Evolutionary conservation across 2,888 invertebrate species (phyloP).

Genomic region (Gortyna flavago): DNA sequence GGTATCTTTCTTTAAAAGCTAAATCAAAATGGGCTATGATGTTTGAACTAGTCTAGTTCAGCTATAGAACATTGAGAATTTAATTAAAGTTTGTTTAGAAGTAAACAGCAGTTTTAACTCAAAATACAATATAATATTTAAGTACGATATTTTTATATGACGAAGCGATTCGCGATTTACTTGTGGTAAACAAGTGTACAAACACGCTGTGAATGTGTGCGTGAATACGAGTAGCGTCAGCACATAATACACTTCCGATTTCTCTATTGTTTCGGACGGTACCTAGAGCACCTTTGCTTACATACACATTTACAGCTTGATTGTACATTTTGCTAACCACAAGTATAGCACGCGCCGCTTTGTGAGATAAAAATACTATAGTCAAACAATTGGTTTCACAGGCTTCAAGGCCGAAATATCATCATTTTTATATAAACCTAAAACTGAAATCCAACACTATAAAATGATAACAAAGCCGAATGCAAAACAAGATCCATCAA

Average conservation of each 20-base stretch:
- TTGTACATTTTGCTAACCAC: too few species aligned
- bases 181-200: not conserved
- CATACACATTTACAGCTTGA: too few species aligned
- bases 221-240: not conserved
- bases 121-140: not conserved
- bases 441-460: slow-evolving; percentile 5
- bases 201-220: not conserved
- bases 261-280: not conserved
- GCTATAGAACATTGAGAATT: not conserved
- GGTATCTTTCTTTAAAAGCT: not conserved
- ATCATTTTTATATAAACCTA: not conserved
- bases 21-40: not conserved
- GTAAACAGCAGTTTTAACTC: not conserved
- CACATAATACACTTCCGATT: not conserved
- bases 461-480: slow-evolving; percentile 18
- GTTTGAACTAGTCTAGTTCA: too few species aligned
- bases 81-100: not conserved
- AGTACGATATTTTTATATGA: too few species aligned
- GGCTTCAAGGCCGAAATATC: not conserved
- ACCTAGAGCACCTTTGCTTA: not conserved
- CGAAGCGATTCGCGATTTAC: too few species aligned
- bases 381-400: not conserved
- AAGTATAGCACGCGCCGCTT: too few species aligned
- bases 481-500: slow-evolving; percentile 17
- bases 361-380: too few species aligned